Conservation (phyloP, 2,797 vertebrate species). For the Jordanella pulchra region DNA sequence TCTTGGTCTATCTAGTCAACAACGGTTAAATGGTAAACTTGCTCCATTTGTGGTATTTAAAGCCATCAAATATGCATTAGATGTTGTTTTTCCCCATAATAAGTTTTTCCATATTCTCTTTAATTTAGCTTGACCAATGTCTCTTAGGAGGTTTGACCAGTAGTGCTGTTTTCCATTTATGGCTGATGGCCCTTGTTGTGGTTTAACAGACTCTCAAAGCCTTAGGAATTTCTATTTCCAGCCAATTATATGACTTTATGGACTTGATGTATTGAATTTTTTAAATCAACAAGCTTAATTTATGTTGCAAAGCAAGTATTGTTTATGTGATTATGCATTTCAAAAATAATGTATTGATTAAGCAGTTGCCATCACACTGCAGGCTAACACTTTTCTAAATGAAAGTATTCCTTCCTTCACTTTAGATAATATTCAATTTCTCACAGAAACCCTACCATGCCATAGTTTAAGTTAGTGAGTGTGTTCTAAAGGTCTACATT, state of each 20-base stretch:
- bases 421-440: neutral
- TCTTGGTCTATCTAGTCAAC: no score
- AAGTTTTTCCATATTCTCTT: neutral
- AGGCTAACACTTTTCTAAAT: neutral
- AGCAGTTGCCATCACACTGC: neutral
- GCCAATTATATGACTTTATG: no score
- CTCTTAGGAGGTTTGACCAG: neutral
- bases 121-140: neutral
- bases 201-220: neutral
- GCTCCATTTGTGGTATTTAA: no score
- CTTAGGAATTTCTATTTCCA: neutral
- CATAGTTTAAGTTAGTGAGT: neutral
- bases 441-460: neutral
- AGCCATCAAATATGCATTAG: no score
- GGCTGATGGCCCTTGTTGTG: neutral
- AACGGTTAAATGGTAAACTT: no score
- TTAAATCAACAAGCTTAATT: neutral
- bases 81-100: neutral
- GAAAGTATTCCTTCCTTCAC: neutral
- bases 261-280: neutral
- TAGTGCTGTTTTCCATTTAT: neutral
- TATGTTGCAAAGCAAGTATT: neutral
- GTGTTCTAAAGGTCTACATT: no score
- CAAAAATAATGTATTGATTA: neutral
- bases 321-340: neutral